Evolutionary conservation across 2,888 invertebrate species (phyloP).

Genomic region (Conus canariensis): DNA sequence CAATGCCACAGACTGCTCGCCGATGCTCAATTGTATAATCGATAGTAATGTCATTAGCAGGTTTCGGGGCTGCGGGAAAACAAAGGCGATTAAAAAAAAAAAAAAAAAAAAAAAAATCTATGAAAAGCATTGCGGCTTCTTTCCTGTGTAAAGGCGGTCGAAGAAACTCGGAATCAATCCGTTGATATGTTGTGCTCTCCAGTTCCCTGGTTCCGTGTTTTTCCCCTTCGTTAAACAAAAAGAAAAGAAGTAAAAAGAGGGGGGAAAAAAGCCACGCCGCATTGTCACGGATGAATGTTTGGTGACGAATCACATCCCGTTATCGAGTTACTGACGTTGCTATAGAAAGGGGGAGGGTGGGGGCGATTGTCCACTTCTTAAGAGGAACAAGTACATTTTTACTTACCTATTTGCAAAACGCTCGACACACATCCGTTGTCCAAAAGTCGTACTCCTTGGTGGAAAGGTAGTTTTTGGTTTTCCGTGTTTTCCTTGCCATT

Average conservation of each 20-base stretch:
- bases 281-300: slow-evolving; percentile 25
- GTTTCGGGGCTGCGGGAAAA: slow-evolving; percentile 31
- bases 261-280: neutral
- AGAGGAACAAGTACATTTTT: neutral
- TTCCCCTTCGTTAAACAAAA: neutral
- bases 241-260: too few relatives aligned
- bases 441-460: slow-evolving; percentile 90
- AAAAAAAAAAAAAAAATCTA: slow-evolving; percentile 30
- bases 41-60: slow-evolving; percentile 45
- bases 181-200: neutral
- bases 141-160: neutral
- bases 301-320: slow-evolving; percentile 41
- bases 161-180: neutral
- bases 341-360: slow-evolving; percentile 15
- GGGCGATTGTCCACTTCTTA: neutral
- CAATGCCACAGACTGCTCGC: slow-evolving; percentile 31
- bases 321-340: slow-evolving; percentile 41
- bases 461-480: slow-evolving; percentile 90
- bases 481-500: slow-evolving; percentile 81
- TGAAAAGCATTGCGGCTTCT: neutral
- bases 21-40: slow-evolving; percentile 42
- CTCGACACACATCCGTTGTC: slow-evolving; percentile 90
- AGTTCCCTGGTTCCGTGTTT: neutral
- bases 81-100: slow-evolving; percentile 41
- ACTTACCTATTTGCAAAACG: slow-evolving; percentile 93